Evolutionary conservation across 2,888 invertebrate species (phyloP).

Genomic region (Caenorhabditis uteleia): DNA sequence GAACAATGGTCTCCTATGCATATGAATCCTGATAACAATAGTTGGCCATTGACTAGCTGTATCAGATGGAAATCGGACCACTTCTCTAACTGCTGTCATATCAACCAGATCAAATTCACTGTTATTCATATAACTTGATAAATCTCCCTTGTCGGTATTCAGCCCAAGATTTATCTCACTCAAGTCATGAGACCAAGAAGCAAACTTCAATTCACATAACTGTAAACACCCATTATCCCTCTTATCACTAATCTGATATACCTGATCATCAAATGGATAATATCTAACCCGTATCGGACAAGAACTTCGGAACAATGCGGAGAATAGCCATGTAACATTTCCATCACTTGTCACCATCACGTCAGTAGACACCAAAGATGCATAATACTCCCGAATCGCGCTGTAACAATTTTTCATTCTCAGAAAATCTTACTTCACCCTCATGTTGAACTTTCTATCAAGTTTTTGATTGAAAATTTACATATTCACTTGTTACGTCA

Average conservation of each 20-base stretch:
- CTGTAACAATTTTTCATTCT: conserved; percentile 55
- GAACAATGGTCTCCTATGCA: conserved; percentile 74
- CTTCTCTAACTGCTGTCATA: conserved; percentile 70
- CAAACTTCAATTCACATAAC: conserved; percentile 74
- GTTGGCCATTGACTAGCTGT: conserved; percentile 72
- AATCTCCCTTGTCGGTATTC: conserved; percentile 81
- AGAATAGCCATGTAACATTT: conserved; percentile 75
- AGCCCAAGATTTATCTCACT: conserved; percentile 76
- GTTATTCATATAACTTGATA: conserved; percentile 87
- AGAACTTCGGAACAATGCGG: conserved; percentile 73
- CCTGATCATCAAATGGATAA: conserved; percentile 74
- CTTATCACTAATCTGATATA: conserved; percentile 1
- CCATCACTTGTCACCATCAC: conserved; percentile 73
- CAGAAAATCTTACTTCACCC: too few relatives aligned
- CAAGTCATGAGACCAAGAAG: conserved; percentile 75
- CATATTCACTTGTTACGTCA: too few relatives aligned
- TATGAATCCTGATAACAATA: conserved; percentile 72
- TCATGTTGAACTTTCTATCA: too few relatives aligned
- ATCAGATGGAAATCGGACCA: conserved; percentile 61
- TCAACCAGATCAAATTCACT: conserved; percentile 82
- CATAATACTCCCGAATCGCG: conserved; percentile 71
- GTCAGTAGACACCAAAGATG: conserved; percentile 73
- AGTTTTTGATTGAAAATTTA: too few relatives aligned
- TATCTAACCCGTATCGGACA: conserved; percentile 73
- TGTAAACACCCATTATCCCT: conserved; percentile 57